These are phyloP conservation scores for Panurus biarmicus DNA, from an alignment of 2,113 vertebrate species.

Conservation along the genomic window DNA sequence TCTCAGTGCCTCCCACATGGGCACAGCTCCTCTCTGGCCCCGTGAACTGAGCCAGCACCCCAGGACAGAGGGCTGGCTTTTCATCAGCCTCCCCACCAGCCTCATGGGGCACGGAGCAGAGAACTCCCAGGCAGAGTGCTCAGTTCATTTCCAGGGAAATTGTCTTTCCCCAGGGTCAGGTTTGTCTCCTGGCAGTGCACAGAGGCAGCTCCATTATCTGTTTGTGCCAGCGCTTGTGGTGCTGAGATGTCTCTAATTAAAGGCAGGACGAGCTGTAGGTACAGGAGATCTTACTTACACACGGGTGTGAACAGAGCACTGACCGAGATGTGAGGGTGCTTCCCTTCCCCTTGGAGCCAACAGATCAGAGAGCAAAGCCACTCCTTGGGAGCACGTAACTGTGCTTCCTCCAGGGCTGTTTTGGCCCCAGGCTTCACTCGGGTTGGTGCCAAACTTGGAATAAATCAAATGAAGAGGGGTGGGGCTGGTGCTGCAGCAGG, in stretches of 20 bases:
- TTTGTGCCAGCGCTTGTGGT: neutral
- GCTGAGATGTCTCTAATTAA: conserved; percentile 38
- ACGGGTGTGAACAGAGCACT: neutral
- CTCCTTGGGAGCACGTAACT: neutral
- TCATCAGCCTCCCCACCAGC: neutral
- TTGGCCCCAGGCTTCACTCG: neutral
- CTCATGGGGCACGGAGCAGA: neutral
- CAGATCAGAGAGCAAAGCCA: neutral
- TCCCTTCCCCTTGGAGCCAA: neutral
- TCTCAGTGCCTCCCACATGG: neutral
- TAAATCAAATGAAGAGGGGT: neutral
- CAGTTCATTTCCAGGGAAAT: neutral
- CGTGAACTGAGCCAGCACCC: neutral
- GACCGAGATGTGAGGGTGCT: neutral
- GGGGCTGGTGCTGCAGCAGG: neutral
- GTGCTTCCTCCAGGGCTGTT: neutral
- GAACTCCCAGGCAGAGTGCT: neutral
- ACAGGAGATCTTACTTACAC: conserved; percentile 31
- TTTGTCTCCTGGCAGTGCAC: neutral
- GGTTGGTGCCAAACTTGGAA: neutral
- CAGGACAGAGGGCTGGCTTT: too few relatives aligned
- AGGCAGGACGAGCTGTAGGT: neutral
- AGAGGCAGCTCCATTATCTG: conserved; percentile 9
- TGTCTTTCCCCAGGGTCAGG: neutral
- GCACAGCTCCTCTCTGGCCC: neutral